Evolutionary conservation across 2,113 vertebrate genomes (phyloP).

Genomic region (Fukomys damarensis): DNA sequence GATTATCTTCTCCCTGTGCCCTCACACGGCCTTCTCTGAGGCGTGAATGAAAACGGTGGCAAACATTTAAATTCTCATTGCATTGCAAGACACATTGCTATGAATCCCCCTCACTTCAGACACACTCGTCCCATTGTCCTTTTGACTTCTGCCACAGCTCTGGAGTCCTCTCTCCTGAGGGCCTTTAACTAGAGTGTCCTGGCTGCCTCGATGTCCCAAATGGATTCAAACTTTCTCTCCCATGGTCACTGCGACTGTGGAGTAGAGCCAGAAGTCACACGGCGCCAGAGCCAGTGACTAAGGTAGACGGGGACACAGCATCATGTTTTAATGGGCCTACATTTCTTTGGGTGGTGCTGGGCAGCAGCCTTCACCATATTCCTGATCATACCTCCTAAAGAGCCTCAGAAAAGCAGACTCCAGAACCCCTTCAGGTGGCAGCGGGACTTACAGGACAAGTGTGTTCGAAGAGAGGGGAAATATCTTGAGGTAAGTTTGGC

Average conservation of each 20-base stretch:
- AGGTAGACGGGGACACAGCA: neutral
- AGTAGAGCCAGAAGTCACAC: neutral
- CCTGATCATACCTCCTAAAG: neutral
- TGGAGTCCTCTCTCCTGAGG: neutral
- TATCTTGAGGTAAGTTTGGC: neutral
- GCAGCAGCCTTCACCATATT: neutral
- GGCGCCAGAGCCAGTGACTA: neutral
- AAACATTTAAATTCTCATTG: neutral
- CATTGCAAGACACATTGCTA: neutral
- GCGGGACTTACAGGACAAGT: neutral
- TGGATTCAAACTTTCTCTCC: neutral
- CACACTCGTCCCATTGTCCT: neutral
- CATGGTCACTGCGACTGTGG: neutral
- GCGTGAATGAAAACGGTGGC: neutral
- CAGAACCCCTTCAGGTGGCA: neutral
- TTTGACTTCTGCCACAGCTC: neutral
- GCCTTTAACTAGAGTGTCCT: neutral
- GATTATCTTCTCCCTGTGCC: neutral
- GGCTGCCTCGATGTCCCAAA: neutral
- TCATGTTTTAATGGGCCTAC: neutral
- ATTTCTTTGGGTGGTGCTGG: neutral
- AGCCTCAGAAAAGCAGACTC: neutral
- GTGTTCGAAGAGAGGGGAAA: neutral
- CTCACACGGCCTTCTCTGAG: neutral
- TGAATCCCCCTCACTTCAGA: neutral